Conservation (phyloP, 2,797 vertebrate species). For the Argentina silus region DNA sequence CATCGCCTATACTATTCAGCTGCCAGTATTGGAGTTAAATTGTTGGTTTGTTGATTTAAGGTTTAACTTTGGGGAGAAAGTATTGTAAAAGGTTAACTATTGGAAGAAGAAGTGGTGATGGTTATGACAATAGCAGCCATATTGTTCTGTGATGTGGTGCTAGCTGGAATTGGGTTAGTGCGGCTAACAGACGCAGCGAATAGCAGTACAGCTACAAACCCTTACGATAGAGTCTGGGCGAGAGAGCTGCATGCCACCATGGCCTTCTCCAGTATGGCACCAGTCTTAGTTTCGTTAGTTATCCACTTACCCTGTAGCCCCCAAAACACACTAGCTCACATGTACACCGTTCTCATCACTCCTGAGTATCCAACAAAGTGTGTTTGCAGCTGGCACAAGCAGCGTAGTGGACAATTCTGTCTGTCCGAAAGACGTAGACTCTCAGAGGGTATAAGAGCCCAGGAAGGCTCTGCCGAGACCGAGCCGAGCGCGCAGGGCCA, state of each 20-base stretch:
- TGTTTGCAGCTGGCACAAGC: constrained; percentile 79
- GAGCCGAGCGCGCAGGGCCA: constrained; percentile 78
- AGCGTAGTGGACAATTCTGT: constrained; percentile 78
- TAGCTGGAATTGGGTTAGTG: not conserved
- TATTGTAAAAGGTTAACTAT: not conserved
- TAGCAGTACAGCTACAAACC: not conserved
- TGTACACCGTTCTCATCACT: constrained; percentile 71
- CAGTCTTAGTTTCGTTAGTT: constrained; percentile 11
- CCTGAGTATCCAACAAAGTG: constrained; percentile 77
- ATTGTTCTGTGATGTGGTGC: not conserved
- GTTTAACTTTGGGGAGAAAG: not conserved
- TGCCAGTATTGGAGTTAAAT: not conserved
- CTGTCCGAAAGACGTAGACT: constrained; percentile 70
- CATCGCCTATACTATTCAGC: too few species aligned
- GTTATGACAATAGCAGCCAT: not conserved
- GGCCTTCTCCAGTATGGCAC: not conserved
- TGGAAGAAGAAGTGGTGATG: not conserved
- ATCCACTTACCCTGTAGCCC: constrained; percentile 1
- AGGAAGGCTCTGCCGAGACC: constrained; percentile 82
- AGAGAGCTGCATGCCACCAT: not conserved
- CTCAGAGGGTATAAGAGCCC: constrained; percentile 63
- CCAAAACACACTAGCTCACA: not conserved
- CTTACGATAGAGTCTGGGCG: too few species aligned
- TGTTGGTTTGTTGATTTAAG: not conserved
- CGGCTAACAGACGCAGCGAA: not conserved